Conservation (phyloP, 2,113 vertebrate species). For the Salvelinus namaycush region DNA sequence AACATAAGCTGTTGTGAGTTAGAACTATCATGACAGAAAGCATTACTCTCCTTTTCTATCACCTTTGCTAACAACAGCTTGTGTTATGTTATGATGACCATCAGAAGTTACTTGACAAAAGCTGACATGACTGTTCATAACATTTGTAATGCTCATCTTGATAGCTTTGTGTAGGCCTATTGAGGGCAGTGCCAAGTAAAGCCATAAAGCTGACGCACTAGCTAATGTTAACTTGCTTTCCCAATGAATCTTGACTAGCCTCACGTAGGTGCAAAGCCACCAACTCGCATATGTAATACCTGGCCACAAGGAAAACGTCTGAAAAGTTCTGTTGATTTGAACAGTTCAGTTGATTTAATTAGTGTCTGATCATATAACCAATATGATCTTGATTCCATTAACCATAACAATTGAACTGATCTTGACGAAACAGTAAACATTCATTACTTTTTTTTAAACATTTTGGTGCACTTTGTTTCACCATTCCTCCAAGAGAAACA, state of each 20-base stretch:
- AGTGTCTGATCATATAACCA: neutral
- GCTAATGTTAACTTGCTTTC: neutral
- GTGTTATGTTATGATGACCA: neutral
- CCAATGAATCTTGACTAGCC: constrained; percentile 27
- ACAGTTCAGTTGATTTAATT: neutral
- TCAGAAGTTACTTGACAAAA: too few species aligned
- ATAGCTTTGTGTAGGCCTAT: neutral
- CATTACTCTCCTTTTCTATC: neutral
- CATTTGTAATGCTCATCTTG: neutral
- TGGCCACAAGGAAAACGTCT: constrained; percentile 11
- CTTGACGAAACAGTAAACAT: neutral
- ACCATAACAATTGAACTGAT: neutral
- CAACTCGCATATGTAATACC: neutral
- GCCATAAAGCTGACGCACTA: neutral
- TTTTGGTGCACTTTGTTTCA: constrained; percentile 4
- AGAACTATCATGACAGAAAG: neutral
- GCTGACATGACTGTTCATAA: too few species aligned
- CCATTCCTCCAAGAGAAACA: neutral
- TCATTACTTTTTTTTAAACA: neutral
- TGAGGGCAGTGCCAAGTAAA: neutral
- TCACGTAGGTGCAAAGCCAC: constrained; percentile 8
- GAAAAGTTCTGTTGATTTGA: neutral
- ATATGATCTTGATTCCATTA: neutral
- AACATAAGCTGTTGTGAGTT: constrained; percentile 2
- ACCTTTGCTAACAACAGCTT: neutral